Conservation (phyloP, 1,140 invertebrate genomes). For the Bombus balteatus region DNA sequence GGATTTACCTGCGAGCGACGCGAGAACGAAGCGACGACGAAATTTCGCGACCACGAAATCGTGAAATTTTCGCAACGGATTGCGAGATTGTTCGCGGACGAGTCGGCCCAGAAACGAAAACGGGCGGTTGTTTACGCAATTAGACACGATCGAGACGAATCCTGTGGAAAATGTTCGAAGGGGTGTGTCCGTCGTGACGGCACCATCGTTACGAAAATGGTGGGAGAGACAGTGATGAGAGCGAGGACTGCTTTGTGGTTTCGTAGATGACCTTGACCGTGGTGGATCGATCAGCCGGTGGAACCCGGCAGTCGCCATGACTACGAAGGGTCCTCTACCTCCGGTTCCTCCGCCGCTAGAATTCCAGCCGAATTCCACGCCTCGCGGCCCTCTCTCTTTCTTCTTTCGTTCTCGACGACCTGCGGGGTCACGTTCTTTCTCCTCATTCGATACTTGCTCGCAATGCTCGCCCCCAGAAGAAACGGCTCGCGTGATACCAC, state of each 20-base stretch:
- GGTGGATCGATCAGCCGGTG: constrained; percentile 78
- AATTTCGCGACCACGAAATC: too few species aligned
- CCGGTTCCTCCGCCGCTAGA: constrained; percentile 59
- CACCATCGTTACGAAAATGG: neutral
- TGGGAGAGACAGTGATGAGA: neutral
- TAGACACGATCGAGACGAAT: constrained; percentile 47
- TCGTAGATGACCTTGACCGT: constrained; percentile 80
- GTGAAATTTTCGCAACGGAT: neutral
- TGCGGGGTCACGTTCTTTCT: neutral
- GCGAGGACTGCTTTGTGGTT: constrained; percentile 57
- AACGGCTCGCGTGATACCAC: neutral
- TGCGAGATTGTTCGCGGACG: neutral
- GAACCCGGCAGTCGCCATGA: constrained; percentile 81
- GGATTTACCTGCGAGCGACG: too few species aligned
- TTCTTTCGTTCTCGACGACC: neutral
- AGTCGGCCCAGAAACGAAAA: neutral
- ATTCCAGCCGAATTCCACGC: constrained; percentile 60
- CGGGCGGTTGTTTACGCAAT: constrained; percentile 37
- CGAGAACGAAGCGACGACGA: too few species aligned
- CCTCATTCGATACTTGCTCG: neutral
- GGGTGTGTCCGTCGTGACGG: constrained; percentile 53
- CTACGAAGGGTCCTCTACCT: constrained; percentile 77
- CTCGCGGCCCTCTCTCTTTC: neutral
- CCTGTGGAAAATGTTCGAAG: constrained; percentile 28
- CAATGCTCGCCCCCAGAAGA: neutral